A percentile compares a stretch with the other conserved stretches of the same genome.
phyloP scores from a whole-genome alignment of 1,140 invertebrate species.

The Oryctes rhinoceros region DNA sequence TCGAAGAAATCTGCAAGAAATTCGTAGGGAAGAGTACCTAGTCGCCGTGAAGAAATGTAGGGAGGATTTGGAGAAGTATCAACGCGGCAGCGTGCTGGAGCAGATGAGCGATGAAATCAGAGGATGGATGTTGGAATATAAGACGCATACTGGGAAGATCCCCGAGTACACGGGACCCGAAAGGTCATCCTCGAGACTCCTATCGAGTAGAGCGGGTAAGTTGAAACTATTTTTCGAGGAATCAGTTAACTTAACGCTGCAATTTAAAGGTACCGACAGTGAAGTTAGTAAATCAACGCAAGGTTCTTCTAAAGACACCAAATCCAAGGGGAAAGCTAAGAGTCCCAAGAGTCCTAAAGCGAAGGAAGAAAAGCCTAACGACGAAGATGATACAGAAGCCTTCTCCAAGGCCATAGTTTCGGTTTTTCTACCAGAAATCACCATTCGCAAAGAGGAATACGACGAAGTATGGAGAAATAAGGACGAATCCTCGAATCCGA shows the following conservation, averaged over 20 bases:
- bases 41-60: conserved; percentile 66
- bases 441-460: conserved; percentile 70
- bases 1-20: conserved; percentile 65
- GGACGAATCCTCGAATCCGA: conserved; percentile 72
- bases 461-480: conserved; percentile 83
- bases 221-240: not conserved
- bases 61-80: conserved; percentile 69
- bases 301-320: conserved; percentile 79
- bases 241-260: not conserved
- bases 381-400: conserved; percentile 68
- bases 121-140: conserved; percentile 83
- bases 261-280: conserved; percentile 69
- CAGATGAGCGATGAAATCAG: conserved; percentile 86
- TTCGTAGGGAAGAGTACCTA: conserved; percentile 70
- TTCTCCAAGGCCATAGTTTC: conserved; percentile 66
- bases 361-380: conserved; percentile 63
- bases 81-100: conserved; percentile 75
- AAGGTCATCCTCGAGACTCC: conserved; percentile 82
- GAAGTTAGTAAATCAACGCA: conserved; percentile 80
- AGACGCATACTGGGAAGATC: conserved; percentile 84
- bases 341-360: conserved; percentile 65
- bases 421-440: conserved; percentile 67
- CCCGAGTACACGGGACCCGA: conserved; percentile 92
- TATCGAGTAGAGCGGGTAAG: conserved; percentile 79
- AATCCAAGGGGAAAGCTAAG: conserved; percentile 68